Base-by-base conservation (phyloP, 2,888 invertebrate species). In the Esperia sulphurella region DNA sequence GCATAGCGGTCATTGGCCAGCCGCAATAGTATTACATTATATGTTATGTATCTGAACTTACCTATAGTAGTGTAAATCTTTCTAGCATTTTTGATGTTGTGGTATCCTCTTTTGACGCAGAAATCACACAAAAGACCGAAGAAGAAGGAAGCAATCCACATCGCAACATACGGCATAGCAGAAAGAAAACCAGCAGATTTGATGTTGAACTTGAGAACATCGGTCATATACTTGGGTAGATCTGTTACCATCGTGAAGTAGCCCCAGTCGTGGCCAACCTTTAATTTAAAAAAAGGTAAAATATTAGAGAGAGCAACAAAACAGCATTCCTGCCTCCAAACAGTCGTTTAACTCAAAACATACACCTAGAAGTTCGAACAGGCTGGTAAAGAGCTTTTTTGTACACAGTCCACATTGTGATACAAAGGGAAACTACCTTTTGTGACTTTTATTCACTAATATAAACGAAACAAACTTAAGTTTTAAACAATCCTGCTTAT, bases 211-310 rank as follows among this genome's bases (percentile, higher is more conserved):
- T 92, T 91, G 49, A 94, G 76, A 0, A 94, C 92, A 31, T 92
- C 92, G 3, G 91, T 92, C 92, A 94, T 93, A 72, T 93, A 94
- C 57, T 92, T 93, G 0, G 94, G 94, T 12, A 94, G 81, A 69
- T 94, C 93, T 0, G 93, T 93, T 38, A 94, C 91, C 91, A 94
- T 92, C 0, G 93, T 93, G 69, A 92, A 94, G 74, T 94, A 92
- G 1, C 93, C 93, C 91, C 93, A 94, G 66, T 93, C 93, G 72
- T 94, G 94, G 14, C 93, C 93, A 53, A 92, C 84, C 87, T 93
- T 87, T 21, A 3, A 5, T 3, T 21, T 3, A 21, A 21, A 21
- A 21, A 21, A 21, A 3, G 5, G 5, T 21, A 21, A 21, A 21
- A 21, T 21, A 5, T 21, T 21, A 21, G 21, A 21, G 21, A 21